Evolutionary conservation across 1,140 invertebrate genomes (phyloP).

Genomic region (Portunus trituberculatus): DNA sequence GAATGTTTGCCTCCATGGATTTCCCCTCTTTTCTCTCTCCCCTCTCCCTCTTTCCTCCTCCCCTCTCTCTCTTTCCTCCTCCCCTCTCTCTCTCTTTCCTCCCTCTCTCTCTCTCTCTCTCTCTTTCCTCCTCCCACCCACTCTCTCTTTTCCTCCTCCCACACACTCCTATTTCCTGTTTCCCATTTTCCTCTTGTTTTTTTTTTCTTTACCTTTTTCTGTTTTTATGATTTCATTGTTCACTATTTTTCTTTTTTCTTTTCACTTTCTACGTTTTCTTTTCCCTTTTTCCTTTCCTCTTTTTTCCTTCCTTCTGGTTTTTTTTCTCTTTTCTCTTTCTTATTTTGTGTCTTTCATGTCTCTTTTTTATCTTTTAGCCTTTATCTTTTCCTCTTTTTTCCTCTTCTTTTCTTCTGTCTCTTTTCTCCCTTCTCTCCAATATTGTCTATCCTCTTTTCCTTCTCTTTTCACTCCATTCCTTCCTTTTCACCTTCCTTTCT

Average conservation of each 20-base stretch:
- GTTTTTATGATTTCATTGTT: too few relatives aligned
- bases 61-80: neutral
- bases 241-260: neutral
- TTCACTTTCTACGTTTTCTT: neutral
- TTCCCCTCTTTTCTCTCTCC: neutral
- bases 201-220: too few relatives aligned
- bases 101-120: neutral
- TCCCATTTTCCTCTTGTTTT: too few relatives aligned
- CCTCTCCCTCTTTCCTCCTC: neutral
- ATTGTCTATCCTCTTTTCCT: too few relatives aligned
- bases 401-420: too few relatives aligned
- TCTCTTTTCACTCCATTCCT: neutral
- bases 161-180: too few relatives aligned
- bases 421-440: too few relatives aligned
- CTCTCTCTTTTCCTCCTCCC: too few relatives aligned
- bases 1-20: neutral
- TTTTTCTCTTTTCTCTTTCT: too few relatives aligned
- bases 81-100: neutral
- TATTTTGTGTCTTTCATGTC: too few relatives aligned
- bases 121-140: neutral
- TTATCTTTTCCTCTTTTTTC: too few relatives aligned
- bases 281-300: neutral
- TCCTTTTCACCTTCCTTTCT: neutral
- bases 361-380: too few relatives aligned
- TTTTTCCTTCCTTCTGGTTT: neutral